phyloP scores from a whole-genome alignment of 2,113 vertebrate species.

The Psittacus erithacus region DNA sequence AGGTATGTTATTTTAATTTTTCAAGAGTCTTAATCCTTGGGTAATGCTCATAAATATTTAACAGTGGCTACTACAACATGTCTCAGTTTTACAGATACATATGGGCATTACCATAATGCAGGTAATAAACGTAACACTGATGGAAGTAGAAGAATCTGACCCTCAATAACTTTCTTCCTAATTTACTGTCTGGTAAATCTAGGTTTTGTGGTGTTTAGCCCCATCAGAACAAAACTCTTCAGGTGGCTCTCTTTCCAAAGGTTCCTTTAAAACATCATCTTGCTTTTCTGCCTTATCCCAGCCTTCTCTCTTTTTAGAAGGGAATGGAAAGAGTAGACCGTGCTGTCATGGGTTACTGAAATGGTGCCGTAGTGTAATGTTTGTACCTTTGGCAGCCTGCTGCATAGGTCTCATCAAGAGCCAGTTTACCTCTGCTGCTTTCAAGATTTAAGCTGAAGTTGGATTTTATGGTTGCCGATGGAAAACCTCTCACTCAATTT shows the following conservation, averaged over 20 bases:
- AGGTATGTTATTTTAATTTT: not conserved
- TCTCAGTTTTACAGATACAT: not conserved
- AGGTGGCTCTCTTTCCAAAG: not conserved
- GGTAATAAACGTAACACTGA: not conserved
- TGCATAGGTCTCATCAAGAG: not conserved
- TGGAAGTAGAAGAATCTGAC: not conserved
- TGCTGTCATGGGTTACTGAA: not conserved
- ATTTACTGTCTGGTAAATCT: not conserved
- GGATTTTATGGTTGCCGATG: not conserved
- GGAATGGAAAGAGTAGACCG: rapidly evolving
- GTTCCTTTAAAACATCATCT: not conserved
- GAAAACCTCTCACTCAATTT: not conserved
- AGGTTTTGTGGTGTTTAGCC: not conserved
- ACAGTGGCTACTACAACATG: not conserved
- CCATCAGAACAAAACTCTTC: not conserved
- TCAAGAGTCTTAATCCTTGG: not conserved
- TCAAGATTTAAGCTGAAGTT: not conserved
- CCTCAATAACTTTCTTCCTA: not conserved
- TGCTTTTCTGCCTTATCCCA: not conserved
- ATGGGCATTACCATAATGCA: not conserved
- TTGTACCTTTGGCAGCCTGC: not conserved
- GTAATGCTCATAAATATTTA: constrained; percentile 6
- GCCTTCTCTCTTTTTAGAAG: too few relatives aligned
- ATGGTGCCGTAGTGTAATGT: rapidly evolving
- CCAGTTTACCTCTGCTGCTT: not conserved